Conservation (phyloP, 1,140 invertebrate species). For the Leucophenga varia region DNA sequence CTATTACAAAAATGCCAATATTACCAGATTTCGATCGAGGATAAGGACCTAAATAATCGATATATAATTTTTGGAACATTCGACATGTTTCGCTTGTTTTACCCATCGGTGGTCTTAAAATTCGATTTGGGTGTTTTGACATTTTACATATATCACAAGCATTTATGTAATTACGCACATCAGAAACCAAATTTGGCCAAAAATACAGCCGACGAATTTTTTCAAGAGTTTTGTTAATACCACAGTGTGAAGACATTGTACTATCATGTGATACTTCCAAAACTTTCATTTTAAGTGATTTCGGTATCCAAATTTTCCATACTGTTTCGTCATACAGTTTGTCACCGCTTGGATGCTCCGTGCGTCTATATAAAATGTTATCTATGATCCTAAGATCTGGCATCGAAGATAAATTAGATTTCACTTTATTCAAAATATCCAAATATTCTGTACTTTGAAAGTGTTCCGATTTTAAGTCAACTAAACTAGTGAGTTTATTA, state of each 20-base stretch:
- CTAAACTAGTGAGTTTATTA: neutral
- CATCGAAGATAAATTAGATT: neutral
- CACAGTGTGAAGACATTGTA: neutral
- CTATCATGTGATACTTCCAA: neutral
- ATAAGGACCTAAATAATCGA: neutral
- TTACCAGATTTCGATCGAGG: neutral
- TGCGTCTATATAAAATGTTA: neutral
- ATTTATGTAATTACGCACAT: neutral
- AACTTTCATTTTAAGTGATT: neutral
- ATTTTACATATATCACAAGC: neutral
- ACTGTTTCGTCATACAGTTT: neutral
- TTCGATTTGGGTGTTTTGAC: neutral
- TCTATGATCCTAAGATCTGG: neutral
- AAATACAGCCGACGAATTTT: neutral
- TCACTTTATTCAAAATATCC: neutral
- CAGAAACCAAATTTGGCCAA: neutral
- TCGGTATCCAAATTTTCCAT: neutral
- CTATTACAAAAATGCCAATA: neutral
- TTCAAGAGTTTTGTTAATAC: neutral
- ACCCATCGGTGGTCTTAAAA: neutral
- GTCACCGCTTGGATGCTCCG: neutral
- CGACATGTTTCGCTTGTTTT: too few relatives aligned
- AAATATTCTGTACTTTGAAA: neutral
- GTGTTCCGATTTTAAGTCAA: neutral
- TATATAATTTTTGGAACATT: too few relatives aligned